These are phyloP conservation scores for Plumapathes pennacea DNA, from an alignment of 92 coral and sea anemone genomes.

Conservation along the genomic window DNA sequence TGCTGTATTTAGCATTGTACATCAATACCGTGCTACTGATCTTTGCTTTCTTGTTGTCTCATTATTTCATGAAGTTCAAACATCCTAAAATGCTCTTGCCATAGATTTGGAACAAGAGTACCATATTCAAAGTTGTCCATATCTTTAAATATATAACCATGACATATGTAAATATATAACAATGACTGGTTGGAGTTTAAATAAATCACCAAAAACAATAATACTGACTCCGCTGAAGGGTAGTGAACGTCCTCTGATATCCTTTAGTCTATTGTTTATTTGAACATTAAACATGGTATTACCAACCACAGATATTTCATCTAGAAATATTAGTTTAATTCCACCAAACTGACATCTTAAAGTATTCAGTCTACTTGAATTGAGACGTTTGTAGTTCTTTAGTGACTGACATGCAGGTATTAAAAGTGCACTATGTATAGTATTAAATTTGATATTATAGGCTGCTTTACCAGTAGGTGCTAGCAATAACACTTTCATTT, in stretches of 20 bases:
- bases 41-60: conserved; percentile 63
- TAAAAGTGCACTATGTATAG: conserved; percentile 46
- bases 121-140: no score
- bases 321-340: conserved; percentile 36
- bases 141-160: conserved; percentile 68
- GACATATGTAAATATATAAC: no score
- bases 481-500: conserved; percentile 38
- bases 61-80: conserved; percentile 26
- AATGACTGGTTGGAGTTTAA: conserved; percentile 57
- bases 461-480: conserved; percentile 55
- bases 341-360: conserved; percentile 53
- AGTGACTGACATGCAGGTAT: conserved; percentile 67
- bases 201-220: conserved; percentile 62
- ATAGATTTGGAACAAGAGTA: conserved; percentile 12
- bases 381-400: conserved; percentile 53
- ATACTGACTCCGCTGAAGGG: conserved; percentile 61
- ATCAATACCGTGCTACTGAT: no score
- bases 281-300: conserved; percentile 67
- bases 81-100: conserved; percentile 19
- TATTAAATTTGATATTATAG: conserved; percentile 31
- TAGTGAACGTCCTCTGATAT: conserved; percentile 41
- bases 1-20: no score
- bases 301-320: conserved; percentile 73
- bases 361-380: conserved; percentile 61
- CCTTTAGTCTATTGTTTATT: conserved; percentile 53